Conservation (phyloP, 2,797 vertebrate genomes). For the Coregonus sp. region DNA sequence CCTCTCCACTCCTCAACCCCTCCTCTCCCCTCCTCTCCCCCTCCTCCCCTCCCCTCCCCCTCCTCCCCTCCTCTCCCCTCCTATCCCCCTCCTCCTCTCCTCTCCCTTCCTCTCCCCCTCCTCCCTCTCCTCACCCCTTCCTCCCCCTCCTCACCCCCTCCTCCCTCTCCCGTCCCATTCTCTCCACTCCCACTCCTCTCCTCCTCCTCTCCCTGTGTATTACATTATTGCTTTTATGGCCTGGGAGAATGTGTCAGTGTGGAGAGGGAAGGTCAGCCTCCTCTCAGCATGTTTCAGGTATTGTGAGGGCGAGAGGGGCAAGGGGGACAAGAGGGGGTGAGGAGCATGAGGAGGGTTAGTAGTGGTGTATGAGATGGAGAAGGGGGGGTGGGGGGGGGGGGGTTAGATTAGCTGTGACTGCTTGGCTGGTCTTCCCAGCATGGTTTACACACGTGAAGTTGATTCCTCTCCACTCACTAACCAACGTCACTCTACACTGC, state of each 20-base stretch:
- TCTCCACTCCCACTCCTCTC: too few relatives aligned
- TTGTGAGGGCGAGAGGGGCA: not conserved
- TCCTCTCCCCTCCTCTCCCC: not conserved
- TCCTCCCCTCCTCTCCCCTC: not conserved
- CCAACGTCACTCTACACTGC: not conserved
- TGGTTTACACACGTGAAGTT: not conserved
- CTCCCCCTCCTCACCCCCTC: too few relatives aligned
- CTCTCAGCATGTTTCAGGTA: not conserved
- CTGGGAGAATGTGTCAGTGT: constrained; percentile 22
- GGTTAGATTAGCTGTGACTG: constrained; percentile 31
- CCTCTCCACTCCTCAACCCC: too few relatives aligned
- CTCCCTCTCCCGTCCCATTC: too few relatives aligned
- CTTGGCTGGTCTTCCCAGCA: not conserved
- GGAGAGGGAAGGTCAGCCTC: constrained; percentile 22
- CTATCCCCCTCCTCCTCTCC: too few relatives aligned
- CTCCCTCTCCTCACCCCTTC: too few relatives aligned
- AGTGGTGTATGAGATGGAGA: constrained; percentile 12
- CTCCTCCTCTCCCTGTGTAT: not conserved
- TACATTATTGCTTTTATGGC: constrained; percentile 17
- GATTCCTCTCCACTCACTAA: constrained; percentile 5
- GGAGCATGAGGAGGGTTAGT: not conserved
- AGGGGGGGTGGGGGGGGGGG: constrained; percentile 10
- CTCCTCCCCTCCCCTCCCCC: not conserved
- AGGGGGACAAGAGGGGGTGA: not conserved
- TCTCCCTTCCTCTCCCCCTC: too few relatives aligned